A percentile compares a stretch with the other conserved stretches of the same genome.
Conservation (phyloP, 2,113 vertebrate species). For the Scomber scombrus region DNA sequence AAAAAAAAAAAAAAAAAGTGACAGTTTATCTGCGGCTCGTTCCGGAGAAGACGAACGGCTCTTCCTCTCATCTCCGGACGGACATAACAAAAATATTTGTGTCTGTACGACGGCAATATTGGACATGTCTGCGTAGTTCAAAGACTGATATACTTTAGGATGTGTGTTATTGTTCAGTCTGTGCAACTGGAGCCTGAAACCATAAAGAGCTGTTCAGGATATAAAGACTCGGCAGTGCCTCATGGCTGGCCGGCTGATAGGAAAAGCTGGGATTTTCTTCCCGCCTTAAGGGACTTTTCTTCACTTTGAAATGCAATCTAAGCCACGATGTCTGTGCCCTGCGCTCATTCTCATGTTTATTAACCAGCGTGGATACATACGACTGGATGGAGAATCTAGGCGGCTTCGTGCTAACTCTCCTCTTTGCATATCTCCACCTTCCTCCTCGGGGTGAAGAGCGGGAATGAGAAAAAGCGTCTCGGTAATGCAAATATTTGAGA, state of each 20-base stretch:
- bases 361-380: not conserved
- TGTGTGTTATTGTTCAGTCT: slow-evolving; percentile 40
- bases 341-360: slow-evolving; percentile 2
- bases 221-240: slow-evolving; percentile 9
- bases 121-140: slow-evolving; percentile 12
- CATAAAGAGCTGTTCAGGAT: slow-evolving; percentile 37
- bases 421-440: not conserved
- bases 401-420: not conserved
- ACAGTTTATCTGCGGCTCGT: too few relatives aligned
- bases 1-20: too few relatives aligned
- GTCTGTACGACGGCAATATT: slow-evolving; percentile 25
- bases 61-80: not conserved
- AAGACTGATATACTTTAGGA: slow-evolving; percentile 14
- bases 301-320: slow-evolving; percentile 30
- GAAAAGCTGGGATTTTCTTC: slow-evolving; percentile 26
- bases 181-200: slow-evolving; percentile 38
- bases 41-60: not conserved
- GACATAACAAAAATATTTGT: slow-evolving; percentile 34
- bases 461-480: slow-evolving; percentile 12
- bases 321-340: not conserved
- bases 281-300: slow-evolving; percentile 26
- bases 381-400: not conserved
- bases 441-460: not conserved
- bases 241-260: slow-evolving; percentile 23
- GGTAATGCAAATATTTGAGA: slow-evolving; percentile 18